Evolutionary conservation across 2,888 invertebrate genomes (phyloP).

Genomic region (Gari tellinella): DNA sequence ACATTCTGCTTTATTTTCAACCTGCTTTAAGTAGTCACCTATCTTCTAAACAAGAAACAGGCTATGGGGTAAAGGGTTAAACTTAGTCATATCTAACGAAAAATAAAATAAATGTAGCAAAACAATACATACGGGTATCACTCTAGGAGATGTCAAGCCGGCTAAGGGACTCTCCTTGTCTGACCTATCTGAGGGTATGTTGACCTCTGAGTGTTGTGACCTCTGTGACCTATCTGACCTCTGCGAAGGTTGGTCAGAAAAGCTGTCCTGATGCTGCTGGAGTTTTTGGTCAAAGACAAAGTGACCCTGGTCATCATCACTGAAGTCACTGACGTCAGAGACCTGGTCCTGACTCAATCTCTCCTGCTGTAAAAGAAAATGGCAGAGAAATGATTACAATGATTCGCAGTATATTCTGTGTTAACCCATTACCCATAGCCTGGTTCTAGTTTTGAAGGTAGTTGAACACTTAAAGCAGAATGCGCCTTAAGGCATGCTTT

Average conservation of each 20-base stretch:
- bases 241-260: constrained; percentile 30
- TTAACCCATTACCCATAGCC: too few relatives aligned
- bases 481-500: too few relatives aligned
- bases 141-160: background rate
- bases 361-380: constrained; percentile 39
- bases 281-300: constrained; percentile 20
- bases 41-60: too few relatives aligned
- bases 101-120: background rate
- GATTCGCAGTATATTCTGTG: too few relatives aligned
- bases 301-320: constrained; percentile 22
- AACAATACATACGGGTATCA: constrained; percentile 6
- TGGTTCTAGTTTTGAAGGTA: too few relatives aligned
- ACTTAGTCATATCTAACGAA: too few relatives aligned
- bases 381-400: too few relatives aligned
- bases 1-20: too few relatives aligned
- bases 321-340: constrained; percentile 36
- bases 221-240: constrained; percentile 33
- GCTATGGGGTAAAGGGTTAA: too few relatives aligned
- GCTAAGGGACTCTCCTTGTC: background rate
- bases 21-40: too few relatives aligned
- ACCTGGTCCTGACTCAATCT: constrained; percentile 9
- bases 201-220: constrained; percentile 29
- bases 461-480: too few relatives aligned
- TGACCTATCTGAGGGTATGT: background rate
- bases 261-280: constrained; percentile 18